Evolutionary conservation across 2,113 vertebrate species (phyloP), one percentile per base, ranked within the genome.

Genomic region (Paraplagusia blochii): DNA sequence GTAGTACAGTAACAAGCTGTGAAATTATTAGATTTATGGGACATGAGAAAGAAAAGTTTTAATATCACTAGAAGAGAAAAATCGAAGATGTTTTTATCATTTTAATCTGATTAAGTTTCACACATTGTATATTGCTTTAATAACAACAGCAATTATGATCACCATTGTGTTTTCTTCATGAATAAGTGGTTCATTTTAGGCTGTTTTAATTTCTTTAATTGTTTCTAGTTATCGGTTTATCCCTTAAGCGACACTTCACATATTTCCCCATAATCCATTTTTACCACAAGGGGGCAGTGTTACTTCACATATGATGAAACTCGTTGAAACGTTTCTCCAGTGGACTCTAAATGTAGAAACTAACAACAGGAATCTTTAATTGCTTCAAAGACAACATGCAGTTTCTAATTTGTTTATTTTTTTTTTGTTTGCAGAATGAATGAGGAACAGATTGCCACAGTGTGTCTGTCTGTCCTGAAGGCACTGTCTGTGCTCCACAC

Each of bases 391-490:
- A 38, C 36, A 38, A 11, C 2, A 2, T 38, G 8, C 35, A 7
- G 35, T 7, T 36, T 7, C 10, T 36, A 38, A 10, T 38, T 9
- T 38, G 2, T 38, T 4, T 12, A 12, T 40, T 62, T 0, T 59
- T 13, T 0, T 17, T 35, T 11, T 7, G 1, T 49, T 16, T 61
- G 2, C 38, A 97, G 96, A 89, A 98, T 98, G 95, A 95, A 94
- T 0, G 96, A 98, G 82, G 96, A 98, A 72, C 96, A 98, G 93
- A 98, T 98, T 0, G 94, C 96, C 0, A 91, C 96, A 0, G 96
- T 98, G 57, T 98, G 96, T 68, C 73, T 94, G 70, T 93, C 95
- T 0, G 96, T 98, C 40, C 89, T 98, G 50, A 94, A 93, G 80
- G 96, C 94, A 0, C 38, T 98, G 56, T 88, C 95, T 0, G 94